These are phyloP conservation scores for Biston stratarius DNA, from an alignment of 2,888 invertebrate genomes.

Conservation along the genomic window DNA sequence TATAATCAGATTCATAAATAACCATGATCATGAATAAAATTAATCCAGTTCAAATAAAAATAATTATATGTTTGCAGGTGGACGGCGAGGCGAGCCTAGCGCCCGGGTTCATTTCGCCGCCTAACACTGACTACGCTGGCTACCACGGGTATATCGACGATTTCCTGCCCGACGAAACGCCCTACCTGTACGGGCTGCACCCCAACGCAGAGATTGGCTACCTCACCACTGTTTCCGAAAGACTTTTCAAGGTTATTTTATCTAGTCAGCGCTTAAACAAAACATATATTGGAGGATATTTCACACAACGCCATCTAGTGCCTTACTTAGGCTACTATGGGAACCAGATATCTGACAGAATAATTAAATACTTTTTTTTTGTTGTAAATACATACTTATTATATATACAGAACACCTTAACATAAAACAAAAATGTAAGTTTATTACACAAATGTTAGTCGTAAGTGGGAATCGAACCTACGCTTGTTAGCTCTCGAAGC, in stretches of 20 bases:
- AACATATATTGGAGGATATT: not conserved
- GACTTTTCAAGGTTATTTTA: constrained; percentile 88
- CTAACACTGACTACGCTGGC: constrained; percentile 94
- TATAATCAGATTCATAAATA: too few species aligned
- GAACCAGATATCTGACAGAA: too few species aligned
- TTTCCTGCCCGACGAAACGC: constrained; percentile 94
- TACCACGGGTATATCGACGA: constrained; percentile 97
- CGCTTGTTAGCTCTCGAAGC: too few species aligned
- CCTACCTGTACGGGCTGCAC: constrained; percentile 96
- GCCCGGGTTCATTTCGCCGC: constrained; percentile 94
- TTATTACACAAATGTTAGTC: too few species aligned
- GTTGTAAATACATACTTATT: too few species aligned
- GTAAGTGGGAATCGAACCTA: too few species aligned
- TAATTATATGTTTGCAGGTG: constrained; percentile 75
- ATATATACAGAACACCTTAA: too few species aligned
- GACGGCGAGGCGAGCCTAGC: constrained; percentile 95
- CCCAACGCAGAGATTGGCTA: constrained; percentile 98
- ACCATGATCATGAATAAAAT: too few species aligned
- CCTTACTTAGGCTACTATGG: too few species aligned
- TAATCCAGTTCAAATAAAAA: not conserved
- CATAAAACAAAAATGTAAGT: too few species aligned
- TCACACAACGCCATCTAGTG: too few species aligned
- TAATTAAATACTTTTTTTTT: too few species aligned
- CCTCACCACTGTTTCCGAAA: constrained; percentile 94
- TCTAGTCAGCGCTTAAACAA: not conserved